Percentiles rank a stretch among this genome's conserved stretches.
phyloP scores from a whole-genome alignment of 2,888 invertebrate species.

The Diloba caeruleocephala region DNA sequence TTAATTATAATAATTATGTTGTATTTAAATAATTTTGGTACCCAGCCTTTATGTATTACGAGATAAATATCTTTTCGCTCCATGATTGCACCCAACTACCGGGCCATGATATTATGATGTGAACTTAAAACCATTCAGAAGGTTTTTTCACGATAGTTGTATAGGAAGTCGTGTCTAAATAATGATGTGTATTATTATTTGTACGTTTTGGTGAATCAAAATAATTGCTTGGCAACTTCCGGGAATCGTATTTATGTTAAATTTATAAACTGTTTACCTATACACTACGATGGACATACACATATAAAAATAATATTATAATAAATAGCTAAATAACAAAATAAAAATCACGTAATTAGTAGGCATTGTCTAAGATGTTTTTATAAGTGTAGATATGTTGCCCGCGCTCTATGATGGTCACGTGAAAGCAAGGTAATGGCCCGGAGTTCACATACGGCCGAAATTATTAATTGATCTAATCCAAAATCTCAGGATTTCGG shows the following conservation, averaged over 20 bases:
- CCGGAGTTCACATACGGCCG: no score
- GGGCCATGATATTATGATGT: conserved; percentile 32
- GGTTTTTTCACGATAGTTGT: conserved; percentile 10
- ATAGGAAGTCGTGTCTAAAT: conserved; percentile 30
- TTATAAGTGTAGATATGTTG: no score
- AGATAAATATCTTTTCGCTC: conserved; percentile 47
- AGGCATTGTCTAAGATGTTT: no score
- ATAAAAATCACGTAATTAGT: no score
- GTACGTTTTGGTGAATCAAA: conserved; percentile 26
- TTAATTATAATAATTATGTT: conserved; percentile 21
- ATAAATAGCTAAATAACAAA: no score
- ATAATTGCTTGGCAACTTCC: conserved; percentile 35
- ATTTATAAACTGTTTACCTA: no score
- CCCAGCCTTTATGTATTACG: conserved; percentile 28
- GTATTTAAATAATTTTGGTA: conserved; percentile 32
- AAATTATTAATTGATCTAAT: no score
- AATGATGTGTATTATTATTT: conserved; percentile 14
- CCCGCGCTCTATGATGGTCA: no score
- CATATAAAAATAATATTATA: no score
- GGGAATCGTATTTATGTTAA: conserved; percentile 1
- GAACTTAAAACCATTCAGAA: conserved; percentile 38
- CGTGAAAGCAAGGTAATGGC: no score
- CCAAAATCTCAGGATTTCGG: no score
- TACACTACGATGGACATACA: no score
- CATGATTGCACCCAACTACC: conserved; percentile 23